phyloP scores from a whole-genome alignment of 2,888 invertebrate genomes.

The Bimastos eiseni region DNA sequence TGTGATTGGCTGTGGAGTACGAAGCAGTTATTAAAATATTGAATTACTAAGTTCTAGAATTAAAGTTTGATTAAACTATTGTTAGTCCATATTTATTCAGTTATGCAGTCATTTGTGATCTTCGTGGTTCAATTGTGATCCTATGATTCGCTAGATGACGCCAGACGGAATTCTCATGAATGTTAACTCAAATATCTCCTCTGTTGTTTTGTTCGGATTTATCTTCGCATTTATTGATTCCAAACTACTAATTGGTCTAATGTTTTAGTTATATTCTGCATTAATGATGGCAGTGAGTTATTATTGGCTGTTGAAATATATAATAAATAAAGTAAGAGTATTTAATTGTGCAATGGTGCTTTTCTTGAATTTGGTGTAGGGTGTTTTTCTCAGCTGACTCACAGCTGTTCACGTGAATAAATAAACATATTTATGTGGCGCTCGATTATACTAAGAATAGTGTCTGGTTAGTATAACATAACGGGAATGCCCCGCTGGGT shows the following conservation, averaged over 20 bases:
- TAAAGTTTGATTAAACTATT: background rate
- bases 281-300: background rate
- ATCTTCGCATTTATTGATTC: background rate
- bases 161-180: background rate
- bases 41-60: background rate
- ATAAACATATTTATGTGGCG: background rate
- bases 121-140: background rate
- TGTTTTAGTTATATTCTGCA: background rate
- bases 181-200: background rate
- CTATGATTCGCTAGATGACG: background rate
- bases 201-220: background rate
- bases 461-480: conserved; percentile 2
- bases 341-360: background rate
- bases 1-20: background rate
- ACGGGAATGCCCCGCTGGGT: background rate
- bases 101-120: background rate
- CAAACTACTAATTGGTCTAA: background rate
- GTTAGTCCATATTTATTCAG: background rate
- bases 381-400: background rate
- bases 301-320: background rate
- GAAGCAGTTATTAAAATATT: background rate
- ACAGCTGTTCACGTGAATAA: conserved; percentile 13
- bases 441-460: background rate
- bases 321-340: background rate
- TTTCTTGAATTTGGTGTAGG: background rate